Conservation (phyloP, 2,797 vertebrate genomes). For the Rhinella marina region DNA sequence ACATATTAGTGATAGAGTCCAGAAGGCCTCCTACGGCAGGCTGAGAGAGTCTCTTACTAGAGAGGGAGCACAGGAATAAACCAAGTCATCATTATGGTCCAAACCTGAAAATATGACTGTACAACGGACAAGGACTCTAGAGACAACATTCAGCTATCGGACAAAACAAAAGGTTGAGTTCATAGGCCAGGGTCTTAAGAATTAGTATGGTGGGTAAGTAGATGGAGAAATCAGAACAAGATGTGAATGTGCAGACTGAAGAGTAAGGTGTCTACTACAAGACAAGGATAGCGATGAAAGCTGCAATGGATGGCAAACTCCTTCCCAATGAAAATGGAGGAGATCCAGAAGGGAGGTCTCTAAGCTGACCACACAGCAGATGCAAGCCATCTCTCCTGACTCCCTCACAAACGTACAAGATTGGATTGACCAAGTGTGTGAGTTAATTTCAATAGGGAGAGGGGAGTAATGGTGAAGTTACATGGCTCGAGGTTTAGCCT, state of each 20-base stretch:
- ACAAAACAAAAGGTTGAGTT: not conserved
- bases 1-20: slow-evolving; percentile 98
- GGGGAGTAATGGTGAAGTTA: too few relatives aligned
- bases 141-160: slow-evolving; percentile 22
- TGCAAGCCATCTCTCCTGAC: not conserved
- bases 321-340: not conserved
- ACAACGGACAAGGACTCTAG: not conserved
- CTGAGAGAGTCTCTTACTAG: slow-evolving; percentile 89
- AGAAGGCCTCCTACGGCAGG: slow-evolving; percentile 85
- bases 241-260: not conserved
- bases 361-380: not conserved
- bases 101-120: not conserved
- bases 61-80: slow-evolving; percentile 81
- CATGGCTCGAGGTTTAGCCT: too few relatives aligned
- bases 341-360: not conserved
- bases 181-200: not conserved
- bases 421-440: too few relatives aligned
- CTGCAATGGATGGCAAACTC: not conserved
- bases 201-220: slow-evolving; percentile 9
- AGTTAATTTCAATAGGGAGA: too few relatives aligned
- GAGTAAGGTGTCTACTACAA: not conserved
- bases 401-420: not conserved
- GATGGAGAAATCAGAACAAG: not conserved
- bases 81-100: slow-evolving; percentile 66
- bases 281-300: too few relatives aligned